Conservation (phyloP, 2,113 vertebrate species). For the Nibea albiflora region DNA sequence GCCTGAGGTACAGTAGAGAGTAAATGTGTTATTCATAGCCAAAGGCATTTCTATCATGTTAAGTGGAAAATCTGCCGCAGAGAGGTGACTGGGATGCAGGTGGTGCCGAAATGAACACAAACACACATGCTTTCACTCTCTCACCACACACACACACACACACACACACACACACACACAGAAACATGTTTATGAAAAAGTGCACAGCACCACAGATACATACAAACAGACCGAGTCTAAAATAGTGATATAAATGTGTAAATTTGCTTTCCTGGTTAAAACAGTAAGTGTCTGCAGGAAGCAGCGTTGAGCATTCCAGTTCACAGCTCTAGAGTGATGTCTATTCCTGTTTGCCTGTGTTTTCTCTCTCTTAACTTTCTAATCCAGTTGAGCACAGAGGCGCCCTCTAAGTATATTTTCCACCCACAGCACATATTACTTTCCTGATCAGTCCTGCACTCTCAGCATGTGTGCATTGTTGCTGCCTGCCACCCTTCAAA, state of each 20-base stretch:
- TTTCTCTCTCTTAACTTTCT: conserved; percentile 50
- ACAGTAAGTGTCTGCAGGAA: conserved; percentile 45
- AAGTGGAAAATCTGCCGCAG: conserved; percentile 70
- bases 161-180: background rate
- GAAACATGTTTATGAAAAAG: conserved; percentile 42
- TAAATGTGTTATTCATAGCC: conserved; percentile 75
- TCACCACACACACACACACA: too few species aligned
- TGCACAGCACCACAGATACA: conserved; percentile 32
- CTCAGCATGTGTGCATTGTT: conserved; percentile 28
- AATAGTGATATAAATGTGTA: conserved; percentile 48
- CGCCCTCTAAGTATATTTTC: conserved; percentile 42
- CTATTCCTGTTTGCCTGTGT: conserved; percentile 39
- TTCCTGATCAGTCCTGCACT: conserved; percentile 38
- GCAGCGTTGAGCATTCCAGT: conserved; percentile 25
- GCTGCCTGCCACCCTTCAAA: conserved; percentile 46
- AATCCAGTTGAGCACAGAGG: conserved; percentile 46
- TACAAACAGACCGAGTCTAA: conserved; percentile 48
- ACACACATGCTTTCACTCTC: background rate
- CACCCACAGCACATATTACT: conserved; percentile 54
- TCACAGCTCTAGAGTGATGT: conserved; percentile 29
- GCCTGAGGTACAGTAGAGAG: conserved; percentile 69
- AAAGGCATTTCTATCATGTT: conserved; percentile 75
- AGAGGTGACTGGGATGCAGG: conserved; percentile 71
- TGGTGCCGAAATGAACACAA: conserved; percentile 64
- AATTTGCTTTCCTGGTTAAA: conserved; percentile 57